Evolutionary conservation across 2,888 invertebrate genomes (phyloP), one percentile per base, ranked within the genome.

Genomic region (Eretmocerus hayati): DNA sequence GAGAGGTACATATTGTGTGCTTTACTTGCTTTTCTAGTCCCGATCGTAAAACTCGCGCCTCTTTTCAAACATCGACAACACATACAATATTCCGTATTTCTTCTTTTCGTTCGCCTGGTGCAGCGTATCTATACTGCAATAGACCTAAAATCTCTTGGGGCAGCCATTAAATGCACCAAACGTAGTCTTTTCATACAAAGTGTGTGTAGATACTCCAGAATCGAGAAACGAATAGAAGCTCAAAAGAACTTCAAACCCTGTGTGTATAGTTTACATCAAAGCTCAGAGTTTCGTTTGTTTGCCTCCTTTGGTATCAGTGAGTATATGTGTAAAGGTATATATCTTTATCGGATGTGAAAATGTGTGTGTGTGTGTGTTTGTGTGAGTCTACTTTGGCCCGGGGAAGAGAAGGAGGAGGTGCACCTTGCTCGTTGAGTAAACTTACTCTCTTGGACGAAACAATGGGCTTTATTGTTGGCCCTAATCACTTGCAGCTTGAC

Each of bases 31-130:
- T n/a, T n/a, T n/a, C 35, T 13, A 38, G 20, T 20, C n/a, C 8
- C 52, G 48, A 57, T 64, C 65, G 58, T 66, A 65, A 66, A 66
- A 63, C 58, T 59, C 59, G 54, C 60, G 61, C 59, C 62, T 63
- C 61, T 58, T 58, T 63, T 62, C 59, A 56, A 59, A 20, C 49
- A 52, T 53, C 46, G 47, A 40, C 49, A 46, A 53, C 46, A 46
- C 43, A 52, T 49, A 43, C 44, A 39, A 32, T 36, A 18, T 49
- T 52, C 38, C 46, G 39, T 46, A 42, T 48, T 46, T 31, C 38
- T 35, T 22, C 22, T 21, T 11, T 21, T 13, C 38, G 26, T 11
- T 11, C 36, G 15, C 30, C 19, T 18, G 32, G 30, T 19, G 44
- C 41, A 33, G 41, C n/a, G 33, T 51, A 37, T 51, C 47, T 50